These are phyloP conservation scores for Upupa epops DNA, from an alignment of 2,113 vertebrate genomes.

Conservation along the genomic window DNA sequence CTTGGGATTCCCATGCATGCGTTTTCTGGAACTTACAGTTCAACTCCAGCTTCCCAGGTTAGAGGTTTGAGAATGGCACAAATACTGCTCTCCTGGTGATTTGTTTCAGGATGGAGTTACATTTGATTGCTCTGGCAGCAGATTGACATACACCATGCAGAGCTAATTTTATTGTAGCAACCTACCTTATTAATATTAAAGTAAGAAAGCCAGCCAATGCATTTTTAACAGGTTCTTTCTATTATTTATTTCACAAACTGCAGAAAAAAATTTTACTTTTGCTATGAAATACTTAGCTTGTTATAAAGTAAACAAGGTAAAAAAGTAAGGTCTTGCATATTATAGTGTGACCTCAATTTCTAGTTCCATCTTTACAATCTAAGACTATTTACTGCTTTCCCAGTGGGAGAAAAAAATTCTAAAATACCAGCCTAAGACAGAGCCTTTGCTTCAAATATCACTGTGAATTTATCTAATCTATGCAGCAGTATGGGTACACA, in stretches of 20 bases:
- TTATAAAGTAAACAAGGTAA: constrained; percentile 37
- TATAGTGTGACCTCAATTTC: constrained; percentile 55
- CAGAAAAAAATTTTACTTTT: constrained; percentile 35
- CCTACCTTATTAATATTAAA: constrained; percentile 64
- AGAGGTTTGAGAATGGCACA: not conserved
- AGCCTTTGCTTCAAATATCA: not conserved
- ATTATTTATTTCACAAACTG: constrained; percentile 60
- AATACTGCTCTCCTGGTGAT: constrained; percentile 4
- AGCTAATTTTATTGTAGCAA: constrained; percentile 63
- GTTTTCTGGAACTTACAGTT: constrained; percentile 8
- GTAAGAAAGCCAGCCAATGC: constrained; percentile 43
- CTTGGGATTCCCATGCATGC: not conserved
- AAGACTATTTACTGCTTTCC: constrained; percentile 18
- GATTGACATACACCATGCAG: constrained; percentile 51
- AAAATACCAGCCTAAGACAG: not conserved
- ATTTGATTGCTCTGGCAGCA: constrained; percentile 29
- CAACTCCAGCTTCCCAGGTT: not conserved
- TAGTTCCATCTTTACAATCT: constrained; percentile 24
- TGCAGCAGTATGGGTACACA: not conserved
- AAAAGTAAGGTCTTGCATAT: not conserved
- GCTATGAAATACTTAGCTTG: constrained; percentile 37
- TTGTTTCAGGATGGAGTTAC: constrained; percentile 28
- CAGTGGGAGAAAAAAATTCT: constrained; percentile 22
- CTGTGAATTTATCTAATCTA: constrained; percentile 6
- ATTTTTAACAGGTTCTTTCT: constrained; percentile 49